Evolutionary conservation across 1,140 invertebrate genomes (phyloP).

Genomic region (Samia ricini): DNA sequence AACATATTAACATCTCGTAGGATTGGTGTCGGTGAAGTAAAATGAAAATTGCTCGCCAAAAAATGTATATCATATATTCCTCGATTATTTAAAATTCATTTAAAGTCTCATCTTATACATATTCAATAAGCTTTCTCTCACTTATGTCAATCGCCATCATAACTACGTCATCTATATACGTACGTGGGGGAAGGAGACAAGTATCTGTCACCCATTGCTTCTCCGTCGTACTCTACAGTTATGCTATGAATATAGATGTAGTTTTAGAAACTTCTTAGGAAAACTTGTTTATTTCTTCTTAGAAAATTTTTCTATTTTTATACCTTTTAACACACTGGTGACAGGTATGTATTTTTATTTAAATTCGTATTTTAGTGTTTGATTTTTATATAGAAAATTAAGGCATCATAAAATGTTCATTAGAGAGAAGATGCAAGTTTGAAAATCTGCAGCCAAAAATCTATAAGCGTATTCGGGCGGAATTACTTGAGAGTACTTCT

Average conservation of each 20-base stretch:
- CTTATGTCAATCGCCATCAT: constrained; percentile 12
- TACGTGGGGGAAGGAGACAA: not conserved
- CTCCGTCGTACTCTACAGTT: not conserved
- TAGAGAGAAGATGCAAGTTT: too few species aligned
- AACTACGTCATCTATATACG: constrained; percentile 6
- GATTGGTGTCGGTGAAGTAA: not conserved
- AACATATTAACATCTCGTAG: not conserved
- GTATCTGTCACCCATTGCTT: not conserved
- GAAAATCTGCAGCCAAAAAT: too few species aligned
- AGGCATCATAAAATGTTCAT: too few species aligned
- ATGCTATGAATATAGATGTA: not conserved
- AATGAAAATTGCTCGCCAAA: constrained; percentile 5
- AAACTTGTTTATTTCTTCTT: not conserved
- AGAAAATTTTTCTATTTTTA: not conserved
- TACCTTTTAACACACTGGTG: too few species aligned
- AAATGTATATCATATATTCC: not conserved
- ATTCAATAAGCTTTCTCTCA: constrained; percentile 11
- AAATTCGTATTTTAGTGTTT: too few species aligned
- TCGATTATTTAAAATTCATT: constrained; percentile 7
- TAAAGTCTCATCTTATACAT: constrained; percentile 4
- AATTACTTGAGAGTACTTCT: too few species aligned
- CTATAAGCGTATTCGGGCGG: too few species aligned
- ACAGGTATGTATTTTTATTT: too few species aligned
- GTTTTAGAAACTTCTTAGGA: not conserved
- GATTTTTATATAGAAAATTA: too few species aligned